These are phyloP conservation scores for Papilio dardanus DNA, from an alignment of 1,140 invertebrate species.

Conservation along the genomic window DNA sequence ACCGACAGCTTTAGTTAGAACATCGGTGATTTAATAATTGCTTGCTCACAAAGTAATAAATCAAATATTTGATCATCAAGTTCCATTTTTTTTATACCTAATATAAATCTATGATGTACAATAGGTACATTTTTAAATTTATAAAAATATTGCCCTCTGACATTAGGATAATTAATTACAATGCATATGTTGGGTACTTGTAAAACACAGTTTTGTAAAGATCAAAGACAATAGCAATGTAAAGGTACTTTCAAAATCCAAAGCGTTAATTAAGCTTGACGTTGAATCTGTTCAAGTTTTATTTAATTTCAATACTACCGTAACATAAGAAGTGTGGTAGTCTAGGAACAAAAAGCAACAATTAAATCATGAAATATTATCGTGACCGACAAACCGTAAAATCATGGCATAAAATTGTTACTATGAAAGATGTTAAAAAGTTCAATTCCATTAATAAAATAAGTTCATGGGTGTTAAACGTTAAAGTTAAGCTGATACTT, in stretches of 20 bases:
- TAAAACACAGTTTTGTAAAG: too few relatives aligned
- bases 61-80: neutral
- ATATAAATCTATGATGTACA: neutral
- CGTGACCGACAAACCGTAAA: neutral
- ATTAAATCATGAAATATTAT: neutral
- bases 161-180: too few relatives aligned
- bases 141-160: neutral
- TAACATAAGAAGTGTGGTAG: too few relatives aligned
- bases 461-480: too few relatives aligned
- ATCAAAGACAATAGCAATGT: too few relatives aligned
- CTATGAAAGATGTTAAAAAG: neutral
- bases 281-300: too few relatives aligned
- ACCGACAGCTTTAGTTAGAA: neutral
- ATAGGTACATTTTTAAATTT: neutral
- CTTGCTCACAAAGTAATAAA: neutral
- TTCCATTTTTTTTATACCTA: neutral
- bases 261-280: too few relatives aligned
- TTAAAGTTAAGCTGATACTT: too few relatives aligned
- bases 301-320: too few relatives aligned
- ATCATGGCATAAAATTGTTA: neutral
- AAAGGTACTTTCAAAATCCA: too few relatives aligned
- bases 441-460: too few relatives aligned
- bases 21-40: neutral
- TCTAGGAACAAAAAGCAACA: neutral
- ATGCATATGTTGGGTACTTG: too few relatives aligned